Percentiles rank a stretch among this genome's conserved stretches.
Conservation (phyloP, 2,888 invertebrate species). For the Scaptomyza caliginosa region DNA sequence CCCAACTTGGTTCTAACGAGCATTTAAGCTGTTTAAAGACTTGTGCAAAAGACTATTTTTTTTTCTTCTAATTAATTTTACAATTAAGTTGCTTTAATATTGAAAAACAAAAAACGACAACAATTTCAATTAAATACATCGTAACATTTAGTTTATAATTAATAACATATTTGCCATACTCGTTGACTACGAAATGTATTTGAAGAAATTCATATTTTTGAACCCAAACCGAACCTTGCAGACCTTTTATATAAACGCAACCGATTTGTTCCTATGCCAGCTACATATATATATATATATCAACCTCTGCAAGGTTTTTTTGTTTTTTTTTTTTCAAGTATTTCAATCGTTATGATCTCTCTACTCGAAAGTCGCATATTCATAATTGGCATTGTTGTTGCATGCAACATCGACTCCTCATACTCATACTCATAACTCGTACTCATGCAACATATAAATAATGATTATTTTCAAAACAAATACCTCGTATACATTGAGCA, state of each 20-base stretch:
- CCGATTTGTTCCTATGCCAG: no score
- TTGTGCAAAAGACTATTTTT: slow-evolving; percentile 42
- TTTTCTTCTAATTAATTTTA: slow-evolving; percentile 13
- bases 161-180: slow-evolving; percentile 53
- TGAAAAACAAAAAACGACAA: no score
- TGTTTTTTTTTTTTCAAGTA: no score
- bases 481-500: slow-evolving; percentile 69
- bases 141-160: no score
- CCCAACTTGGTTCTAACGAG: slow-evolving; percentile 1
- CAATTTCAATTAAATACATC: no score
- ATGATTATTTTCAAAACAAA: slow-evolving; percentile 40
- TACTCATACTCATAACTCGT: no score
- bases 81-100: no score
- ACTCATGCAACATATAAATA: not conserved
- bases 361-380: not conserved
- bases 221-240: not conserved
- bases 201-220: not conserved
- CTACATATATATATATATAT: no score
- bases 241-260: no score
- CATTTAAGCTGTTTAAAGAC: slow-evolving; percentile 52
- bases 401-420: no score
- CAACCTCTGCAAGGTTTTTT: no score
- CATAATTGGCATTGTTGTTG: not conserved
- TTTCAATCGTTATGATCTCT: not conserved
- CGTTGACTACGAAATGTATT: slow-evolving; percentile 25